These are phyloP conservation scores for Rallus limicola DNA, from an alignment of 2,113 vertebrate genomes.

Conservation along the genomic window DNA sequence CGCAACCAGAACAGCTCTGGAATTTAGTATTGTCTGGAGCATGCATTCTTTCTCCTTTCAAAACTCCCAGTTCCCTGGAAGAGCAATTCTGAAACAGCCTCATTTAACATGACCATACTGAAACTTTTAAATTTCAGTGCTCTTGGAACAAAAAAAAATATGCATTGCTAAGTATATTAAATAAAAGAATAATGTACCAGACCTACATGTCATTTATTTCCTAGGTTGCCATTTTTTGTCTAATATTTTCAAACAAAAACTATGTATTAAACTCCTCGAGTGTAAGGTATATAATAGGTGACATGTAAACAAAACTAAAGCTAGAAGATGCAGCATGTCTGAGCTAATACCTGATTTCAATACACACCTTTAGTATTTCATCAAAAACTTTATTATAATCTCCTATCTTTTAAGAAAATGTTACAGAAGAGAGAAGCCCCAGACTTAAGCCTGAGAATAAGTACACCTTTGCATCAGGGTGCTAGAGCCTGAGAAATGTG, in stretches of 20 bases:
- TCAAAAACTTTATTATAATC: background rate
- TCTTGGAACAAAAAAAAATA: background rate
- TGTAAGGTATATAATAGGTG: background rate
- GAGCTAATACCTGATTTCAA: background rate
- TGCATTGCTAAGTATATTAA: background rate
- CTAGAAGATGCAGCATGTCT: background rate
- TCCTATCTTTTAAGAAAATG: background rate
- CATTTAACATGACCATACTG: background rate
- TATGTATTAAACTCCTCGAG: background rate
- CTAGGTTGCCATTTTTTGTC: background rate
- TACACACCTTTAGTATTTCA: background rate
- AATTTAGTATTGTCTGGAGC: background rate
- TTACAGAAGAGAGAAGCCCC: background rate
- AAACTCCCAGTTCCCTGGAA: background rate
- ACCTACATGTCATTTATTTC: background rate
- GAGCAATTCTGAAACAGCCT: background rate
- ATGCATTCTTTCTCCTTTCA: background rate
- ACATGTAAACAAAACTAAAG: background rate
- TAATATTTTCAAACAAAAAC: background rate
- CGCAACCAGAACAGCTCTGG: background rate
- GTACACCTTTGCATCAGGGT: background rate
- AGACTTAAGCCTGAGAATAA: background rate
- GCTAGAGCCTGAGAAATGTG: background rate
- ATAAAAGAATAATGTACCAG: background rate
- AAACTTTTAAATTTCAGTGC: background rate